Conservation (phyloP, 2,797 vertebrate genomes). For the Tarsius wallacei region DNA sequence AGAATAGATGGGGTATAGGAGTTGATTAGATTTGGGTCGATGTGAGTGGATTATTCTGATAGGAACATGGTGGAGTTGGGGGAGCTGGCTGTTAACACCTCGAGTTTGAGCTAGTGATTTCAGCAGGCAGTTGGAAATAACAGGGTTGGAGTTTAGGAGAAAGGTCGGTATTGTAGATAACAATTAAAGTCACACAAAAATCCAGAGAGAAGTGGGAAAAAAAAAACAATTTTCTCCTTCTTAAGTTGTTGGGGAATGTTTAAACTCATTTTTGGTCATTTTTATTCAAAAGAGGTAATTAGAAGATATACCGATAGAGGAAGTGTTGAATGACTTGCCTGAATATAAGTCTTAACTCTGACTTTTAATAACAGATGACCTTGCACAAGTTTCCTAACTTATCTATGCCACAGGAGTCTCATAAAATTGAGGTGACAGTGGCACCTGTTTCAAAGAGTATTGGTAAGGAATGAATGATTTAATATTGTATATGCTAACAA, state of each 20-base stretch:
- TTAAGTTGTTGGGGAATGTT: background rate
- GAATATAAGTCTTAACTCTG: background rate
- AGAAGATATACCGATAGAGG: background rate
- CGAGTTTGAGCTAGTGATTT: constrained; percentile 3
- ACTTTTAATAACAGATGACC: background rate
- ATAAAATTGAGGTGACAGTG: background rate
- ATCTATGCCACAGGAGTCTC: background rate
- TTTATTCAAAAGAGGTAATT: background rate
- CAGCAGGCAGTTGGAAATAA: background rate
- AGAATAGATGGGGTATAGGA: background rate
- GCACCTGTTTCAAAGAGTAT: background rate
- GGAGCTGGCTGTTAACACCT: background rate
- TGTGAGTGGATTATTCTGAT: background rate
- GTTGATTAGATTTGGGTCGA: background rate
- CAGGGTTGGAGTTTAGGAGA: background rate
- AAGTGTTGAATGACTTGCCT: background rate
- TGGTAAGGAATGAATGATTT: constrained; percentile 19
- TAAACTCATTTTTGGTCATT: background rate
- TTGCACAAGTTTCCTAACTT: background rate
- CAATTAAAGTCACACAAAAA: background rate
- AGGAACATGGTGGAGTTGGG: background rate
- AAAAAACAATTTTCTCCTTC: background rate
- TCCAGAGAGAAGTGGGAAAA: background rate
- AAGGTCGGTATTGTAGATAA: background rate
- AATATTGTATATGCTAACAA: background rate